phyloP scores from a whole-genome alignment of 2,797 vertebrate genomes.

The Sciurus carolinensis region DNA sequence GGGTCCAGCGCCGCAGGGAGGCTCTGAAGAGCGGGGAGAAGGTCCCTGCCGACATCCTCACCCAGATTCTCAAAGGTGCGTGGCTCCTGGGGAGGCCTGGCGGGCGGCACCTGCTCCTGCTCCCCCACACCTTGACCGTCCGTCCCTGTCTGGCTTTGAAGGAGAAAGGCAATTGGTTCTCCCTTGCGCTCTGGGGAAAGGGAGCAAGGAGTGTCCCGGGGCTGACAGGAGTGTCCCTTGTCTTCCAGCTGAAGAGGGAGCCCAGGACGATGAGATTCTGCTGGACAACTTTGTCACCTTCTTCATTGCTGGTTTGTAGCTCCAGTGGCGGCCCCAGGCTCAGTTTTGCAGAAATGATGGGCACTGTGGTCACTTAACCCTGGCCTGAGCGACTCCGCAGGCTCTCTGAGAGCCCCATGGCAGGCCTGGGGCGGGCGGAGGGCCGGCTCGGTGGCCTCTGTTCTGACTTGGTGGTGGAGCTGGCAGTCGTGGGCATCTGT shows the following conservation, averaged over 20 bases:
- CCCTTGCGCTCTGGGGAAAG: not conserved
- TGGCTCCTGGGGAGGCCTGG: conserved; percentile 11
- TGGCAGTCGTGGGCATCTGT: accelerated
- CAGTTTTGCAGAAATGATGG: not conserved
- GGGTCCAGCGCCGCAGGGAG: conserved; percentile 91
- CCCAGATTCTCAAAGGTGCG: conserved; percentile 93
- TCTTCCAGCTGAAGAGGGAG: conserved; percentile 90
- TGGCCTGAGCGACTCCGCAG: not conserved
- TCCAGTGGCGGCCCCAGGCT: not conserved
- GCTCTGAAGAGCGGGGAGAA: conserved; percentile 91
- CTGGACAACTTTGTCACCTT: conserved; percentile 97
- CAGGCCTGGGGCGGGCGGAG: accelerated
- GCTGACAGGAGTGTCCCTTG: conserved; percentile 53
- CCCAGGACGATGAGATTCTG: conserved; percentile 92
- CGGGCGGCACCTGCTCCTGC: not conserved
- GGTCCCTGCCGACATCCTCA: conserved; percentile 93
- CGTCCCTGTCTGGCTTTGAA: not conserved
- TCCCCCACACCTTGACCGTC: accelerated
- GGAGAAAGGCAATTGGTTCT: accelerated
- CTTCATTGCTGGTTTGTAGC: conserved; percentile 94
- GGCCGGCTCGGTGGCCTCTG: not conserved
- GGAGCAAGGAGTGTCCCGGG: accelerated
- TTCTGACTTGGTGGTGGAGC: not conserved
- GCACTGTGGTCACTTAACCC: accelerated
- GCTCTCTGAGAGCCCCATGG: not conserved